phyloP scores from a whole-genome alignment of 2,113 vertebrate genomes.

The Sebastes fasciatus region DNA sequence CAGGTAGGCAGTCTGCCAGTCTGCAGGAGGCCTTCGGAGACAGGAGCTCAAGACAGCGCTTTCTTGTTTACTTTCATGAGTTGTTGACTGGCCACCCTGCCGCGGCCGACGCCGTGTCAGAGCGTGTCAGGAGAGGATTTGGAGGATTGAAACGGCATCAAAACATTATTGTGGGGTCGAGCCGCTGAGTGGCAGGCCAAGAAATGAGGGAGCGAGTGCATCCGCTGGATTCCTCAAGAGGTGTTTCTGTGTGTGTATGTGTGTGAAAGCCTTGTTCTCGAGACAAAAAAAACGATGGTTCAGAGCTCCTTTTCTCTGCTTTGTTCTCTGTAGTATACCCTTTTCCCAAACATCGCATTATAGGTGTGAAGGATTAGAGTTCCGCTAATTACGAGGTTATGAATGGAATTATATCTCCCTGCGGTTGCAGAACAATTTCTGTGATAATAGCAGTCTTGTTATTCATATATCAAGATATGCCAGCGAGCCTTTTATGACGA shows the following conservation, averaged over 20 bases:
- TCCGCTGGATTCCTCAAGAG: slow-evolving; percentile 8
- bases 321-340: slow-evolving; percentile 29
- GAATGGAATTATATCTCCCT: slow-evolving; percentile 59
- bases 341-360: slow-evolving; percentile 52
- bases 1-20: slow-evolving; percentile 42
- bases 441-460: slow-evolving; percentile 59
- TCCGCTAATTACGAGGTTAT: slow-evolving; percentile 56
- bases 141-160: slow-evolving; percentile 52
- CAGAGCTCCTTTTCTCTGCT: slow-evolving; percentile 22
- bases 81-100: slow-evolving; percentile 58
- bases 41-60: slow-evolving; percentile 34
- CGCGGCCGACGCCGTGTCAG: slow-evolving; percentile 22
- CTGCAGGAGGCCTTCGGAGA: slow-evolving; percentile 54
- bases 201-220: slow-evolving; percentile 27
- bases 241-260: background rate
- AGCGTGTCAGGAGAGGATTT: slow-evolving; percentile 32
- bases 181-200: slow-evolving; percentile 45
- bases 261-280: slow-evolving; percentile 5
- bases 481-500: slow-evolving; percentile 55
- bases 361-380: slow-evolving; percentile 66
- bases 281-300: slow-evolving; percentile 11
- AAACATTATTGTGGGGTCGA: slow-evolving; percentile 28
- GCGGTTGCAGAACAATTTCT: slow-evolving; percentile 57
- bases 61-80: slow-evolving; percentile 58
- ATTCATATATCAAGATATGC: slow-evolving; percentile 67